These are phyloP conservation scores for Apis florea DNA, from an alignment of 1,140 invertebrate genomes.

Conservation along the genomic window DNA sequence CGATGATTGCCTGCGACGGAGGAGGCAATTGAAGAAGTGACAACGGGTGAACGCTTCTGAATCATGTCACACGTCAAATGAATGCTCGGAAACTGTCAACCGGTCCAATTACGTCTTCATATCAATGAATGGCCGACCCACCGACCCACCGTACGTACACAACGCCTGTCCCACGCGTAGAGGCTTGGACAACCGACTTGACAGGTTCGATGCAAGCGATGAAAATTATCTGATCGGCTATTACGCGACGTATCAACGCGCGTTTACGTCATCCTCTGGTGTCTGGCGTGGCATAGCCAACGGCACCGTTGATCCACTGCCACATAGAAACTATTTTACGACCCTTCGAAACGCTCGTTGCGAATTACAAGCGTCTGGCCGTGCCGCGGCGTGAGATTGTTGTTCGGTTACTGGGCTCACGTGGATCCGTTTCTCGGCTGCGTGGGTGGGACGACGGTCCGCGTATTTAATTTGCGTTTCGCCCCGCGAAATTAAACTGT, in stretches of 20 bases:
- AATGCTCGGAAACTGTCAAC: slow-evolving; percentile 77
- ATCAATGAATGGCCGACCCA: slow-evolving; percentile 67
- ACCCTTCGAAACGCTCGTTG: slow-evolving; percentile 3
- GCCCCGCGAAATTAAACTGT: too few relatives aligned
- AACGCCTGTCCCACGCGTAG: slow-evolving; percentile 68
- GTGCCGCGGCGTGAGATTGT: slow-evolving; percentile 19
- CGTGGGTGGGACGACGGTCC: neutral
- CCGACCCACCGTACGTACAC: slow-evolving; percentile 45
- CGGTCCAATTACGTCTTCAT: slow-evolving; percentile 77
- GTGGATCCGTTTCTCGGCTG: neutral
- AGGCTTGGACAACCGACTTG: slow-evolving; percentile 53
- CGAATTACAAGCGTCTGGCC: neutral
- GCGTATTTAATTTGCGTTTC: too few relatives aligned
- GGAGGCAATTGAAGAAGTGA: slow-evolving; percentile 79
- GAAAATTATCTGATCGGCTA: slow-evolving; percentile 61
- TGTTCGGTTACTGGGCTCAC: neutral
- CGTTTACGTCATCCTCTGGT: slow-evolving; percentile 41
- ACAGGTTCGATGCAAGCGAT: slow-evolving; percentile 66
- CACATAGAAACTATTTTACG: slow-evolving; percentile 30
- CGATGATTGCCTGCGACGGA: slow-evolving; percentile 72
- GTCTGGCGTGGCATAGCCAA: neutral
- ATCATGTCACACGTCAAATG: slow-evolving; percentile 80
- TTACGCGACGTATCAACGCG: slow-evolving; percentile 25
- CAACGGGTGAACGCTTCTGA: slow-evolving; percentile 78
- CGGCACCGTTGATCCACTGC: slow-evolving; percentile 13